Evolutionary conservation across 1,140 invertebrate species (phyloP).

Genomic region (Coptotermes formosanus): DNA sequence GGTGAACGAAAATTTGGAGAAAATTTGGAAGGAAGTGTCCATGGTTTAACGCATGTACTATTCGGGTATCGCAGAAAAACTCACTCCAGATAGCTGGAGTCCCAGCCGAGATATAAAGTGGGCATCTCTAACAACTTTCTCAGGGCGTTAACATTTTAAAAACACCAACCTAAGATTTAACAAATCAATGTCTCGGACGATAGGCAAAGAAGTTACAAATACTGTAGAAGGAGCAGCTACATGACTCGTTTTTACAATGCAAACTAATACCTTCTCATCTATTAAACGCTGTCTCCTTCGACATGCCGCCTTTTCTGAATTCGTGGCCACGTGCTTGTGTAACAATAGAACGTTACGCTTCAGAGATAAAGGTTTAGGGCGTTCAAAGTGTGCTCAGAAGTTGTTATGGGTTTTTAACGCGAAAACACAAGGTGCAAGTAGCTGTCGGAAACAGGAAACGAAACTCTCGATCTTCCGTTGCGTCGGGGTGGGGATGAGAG

Average conservation of each 20-base stretch:
- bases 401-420: background rate
- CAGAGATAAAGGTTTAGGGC: background rate
- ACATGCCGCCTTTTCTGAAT: background rate
- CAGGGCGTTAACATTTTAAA: too few species aligned
- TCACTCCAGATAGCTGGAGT: too few species aligned
- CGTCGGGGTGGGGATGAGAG: background rate
- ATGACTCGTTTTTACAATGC: background rate
- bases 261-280: background rate
- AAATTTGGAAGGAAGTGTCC: too few species aligned
- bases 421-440: background rate
- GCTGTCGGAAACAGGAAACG: constrained; percentile 9
- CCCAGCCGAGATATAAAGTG: too few species aligned
- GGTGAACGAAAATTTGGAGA: too few species aligned
- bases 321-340: background rate
- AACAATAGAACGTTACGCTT: background rate
- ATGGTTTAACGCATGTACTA: too few species aligned
- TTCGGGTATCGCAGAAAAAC: too few species aligned
- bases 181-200: too few species aligned
- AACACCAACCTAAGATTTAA: too few species aligned
- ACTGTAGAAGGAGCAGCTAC: background rate
- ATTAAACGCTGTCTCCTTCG: background rate
- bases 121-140: too few species aligned
- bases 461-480: background rate
- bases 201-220: too few species aligned
- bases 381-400: background rate